Evolutionary conservation across 2,113 vertebrate genomes (phyloP), one percentile per base, ranked within the genome.

Genomic region (Empidonax traillii): DNA sequence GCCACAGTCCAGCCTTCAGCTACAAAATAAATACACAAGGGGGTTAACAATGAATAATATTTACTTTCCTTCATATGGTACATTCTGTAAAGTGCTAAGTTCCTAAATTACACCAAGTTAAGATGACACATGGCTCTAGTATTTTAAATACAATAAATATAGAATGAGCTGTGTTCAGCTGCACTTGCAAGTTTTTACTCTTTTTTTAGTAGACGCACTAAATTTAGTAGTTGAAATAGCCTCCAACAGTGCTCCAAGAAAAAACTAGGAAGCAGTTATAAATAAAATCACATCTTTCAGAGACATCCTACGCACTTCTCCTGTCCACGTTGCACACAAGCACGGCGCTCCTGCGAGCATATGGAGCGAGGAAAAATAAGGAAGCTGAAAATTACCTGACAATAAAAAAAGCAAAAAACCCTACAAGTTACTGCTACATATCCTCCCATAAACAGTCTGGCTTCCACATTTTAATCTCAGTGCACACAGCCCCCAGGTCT

Each of bases 231-330:
- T 74, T 59, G 55, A 93, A 91, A 77, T 17, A 81, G 59, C 52
- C 73, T 94, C 92, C 76, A 65, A 33, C 1, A 79, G 93, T 63
- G 74, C 83, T 89, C 92, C 43, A 14, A 49, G 87, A 72, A 93
- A 93, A 93, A 94, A 66, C 66, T 74, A 87, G 78, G 87, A 77
- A 51, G 84, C 53, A 88, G 85, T 76, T 91, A 90, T 90, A 95
- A 97, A 96, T 96, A 96, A 95, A 89, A 83, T 89, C 53, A 27
- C 62, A 76, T 83, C 89, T 83, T 87, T 94, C 91, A 71, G 78
- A 88, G 61, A 79, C 18, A 58, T 72, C 94, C 88, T 31, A 90
- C 75, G 3, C 67, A 41, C 58, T 85, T 47, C 76, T 96, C 52
- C 91, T 81, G 78, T 86, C 92, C 92, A 87, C 77, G n/a, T 5